Conservation (phyloP, 2,888 invertebrate genomes). For the Helicoverpa assulta region DNA sequence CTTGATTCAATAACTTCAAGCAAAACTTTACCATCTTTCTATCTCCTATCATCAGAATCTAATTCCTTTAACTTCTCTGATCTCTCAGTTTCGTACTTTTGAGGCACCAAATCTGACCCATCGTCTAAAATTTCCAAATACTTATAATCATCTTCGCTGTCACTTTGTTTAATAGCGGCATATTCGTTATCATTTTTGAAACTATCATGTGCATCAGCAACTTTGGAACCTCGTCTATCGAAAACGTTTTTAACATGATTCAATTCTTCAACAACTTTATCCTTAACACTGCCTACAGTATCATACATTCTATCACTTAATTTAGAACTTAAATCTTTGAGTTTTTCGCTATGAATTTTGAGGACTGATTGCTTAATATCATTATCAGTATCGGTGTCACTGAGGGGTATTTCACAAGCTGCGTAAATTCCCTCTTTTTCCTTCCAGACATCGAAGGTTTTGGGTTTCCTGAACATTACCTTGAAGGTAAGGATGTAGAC, state of each 20-base stretch:
- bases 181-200: constrained; percentile 69
- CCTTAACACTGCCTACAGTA: constrained; percentile 78
- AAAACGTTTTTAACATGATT: constrained; percentile 75
- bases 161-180: constrained; percentile 73
- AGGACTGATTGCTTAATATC: constrained; percentile 64
- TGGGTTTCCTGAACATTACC: constrained; percentile 76
- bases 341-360: constrained; percentile 71
- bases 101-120: constrained; percentile 72
- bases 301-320: constrained; percentile 81
- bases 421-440: constrained; percentile 74
- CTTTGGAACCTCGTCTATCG: constrained; percentile 73
- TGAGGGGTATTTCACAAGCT: constrained; percentile 82
- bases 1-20: constrained; percentile 2
- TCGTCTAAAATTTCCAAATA: constrained; percentile 87
- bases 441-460: constrained; percentile 63
- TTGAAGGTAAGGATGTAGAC: constrained; percentile 84
- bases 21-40: background rate
- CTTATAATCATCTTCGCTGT: constrained; percentile 81
- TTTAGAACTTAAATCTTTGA: constrained; percentile 76
- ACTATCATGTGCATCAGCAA: constrained; percentile 70
- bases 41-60: constrained; percentile 53
- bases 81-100: constrained; percentile 54
- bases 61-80: constrained; percentile 66
- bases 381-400: constrained; percentile 70
- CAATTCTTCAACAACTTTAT: constrained; percentile 70